These are phyloP conservation scores for Trichacis sp. DNA, from an alignment of 2,888 invertebrate species.

Conservation along the genomic window DNA sequence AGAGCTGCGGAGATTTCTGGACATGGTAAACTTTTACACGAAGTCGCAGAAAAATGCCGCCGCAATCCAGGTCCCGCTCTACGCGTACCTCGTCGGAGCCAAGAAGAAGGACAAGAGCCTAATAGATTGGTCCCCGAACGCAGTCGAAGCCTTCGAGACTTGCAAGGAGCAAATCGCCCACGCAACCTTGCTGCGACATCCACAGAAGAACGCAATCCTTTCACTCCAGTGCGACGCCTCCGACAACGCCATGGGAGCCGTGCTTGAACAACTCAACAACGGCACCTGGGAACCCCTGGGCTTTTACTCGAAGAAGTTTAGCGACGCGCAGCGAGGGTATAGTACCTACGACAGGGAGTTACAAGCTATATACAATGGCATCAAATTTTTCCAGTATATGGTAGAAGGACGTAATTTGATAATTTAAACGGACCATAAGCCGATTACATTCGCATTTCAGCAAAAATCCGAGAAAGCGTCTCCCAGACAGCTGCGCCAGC, in stretches of 20 bases:
- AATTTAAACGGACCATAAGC: constrained; percentile 30
- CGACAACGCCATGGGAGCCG: constrained; percentile 16
- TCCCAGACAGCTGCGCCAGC: constrained; percentile 25
- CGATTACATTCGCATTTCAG: constrained; percentile 15
- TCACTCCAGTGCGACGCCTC: constrained; percentile 19
- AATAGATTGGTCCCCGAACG: constrained; percentile 17
- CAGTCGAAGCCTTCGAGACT: constrained; percentile 21
- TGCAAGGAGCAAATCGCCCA: constrained; percentile 14
- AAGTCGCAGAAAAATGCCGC: constrained; percentile 22
- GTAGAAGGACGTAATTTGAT: constrained; percentile 22
- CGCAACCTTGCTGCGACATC: constrained; percentile 9
- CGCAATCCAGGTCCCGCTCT: constrained; percentile 15
- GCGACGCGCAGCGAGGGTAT: not conserved
- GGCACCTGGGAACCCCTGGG: constrained; percentile 15
- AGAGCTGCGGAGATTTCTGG: constrained; percentile 14
- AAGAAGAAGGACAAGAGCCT: constrained; percentile 28
- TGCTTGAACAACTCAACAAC: too few species aligned
- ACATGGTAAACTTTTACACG: constrained; percentile 30
- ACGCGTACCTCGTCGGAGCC: constrained; percentile 13
- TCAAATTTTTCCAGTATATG: constrained; percentile 19
- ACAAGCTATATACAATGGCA: constrained; percentile 6
- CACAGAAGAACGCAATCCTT: constrained; percentile 2
- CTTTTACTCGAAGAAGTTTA: constrained; percentile 17
- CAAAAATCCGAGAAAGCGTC: constrained; percentile 20
- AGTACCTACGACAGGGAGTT: constrained; percentile 27